Evolutionary conservation across 2,797 vertebrate genomes (phyloP), one percentile per base, ranked within the genome.

Genomic region (Platalea minor): DNA sequence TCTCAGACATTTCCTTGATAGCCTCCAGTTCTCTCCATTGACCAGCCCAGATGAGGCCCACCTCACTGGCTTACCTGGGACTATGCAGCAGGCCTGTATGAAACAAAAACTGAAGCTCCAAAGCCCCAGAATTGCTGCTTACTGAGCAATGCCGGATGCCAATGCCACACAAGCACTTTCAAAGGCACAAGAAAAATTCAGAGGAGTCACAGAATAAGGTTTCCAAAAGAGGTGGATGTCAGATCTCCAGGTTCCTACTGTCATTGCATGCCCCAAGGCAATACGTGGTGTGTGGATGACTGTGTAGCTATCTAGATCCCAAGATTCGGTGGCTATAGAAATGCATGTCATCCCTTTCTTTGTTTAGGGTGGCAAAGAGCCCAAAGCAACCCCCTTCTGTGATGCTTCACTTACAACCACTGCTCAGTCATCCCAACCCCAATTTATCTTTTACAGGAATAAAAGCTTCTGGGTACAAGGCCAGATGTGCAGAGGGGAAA

Each of bases 401-500:
- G 77, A 89, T 0, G 81, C 89, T 76, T 91, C 86, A 64, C 81
- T 94, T 70, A 33, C 59, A 93, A 60, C 81, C n/a, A 9, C 87
- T 70, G 68, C 87, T 92, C 92, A 74, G 33, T 65, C 91, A 95
- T 89, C 82, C 68, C 87, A 57, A 79, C 41, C n/a, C 91, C 65
- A 69, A 89, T 95, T 96, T 84, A 89, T 95, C 91, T 94, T 75
- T 46, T 33, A 54, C 31, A 88, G 76, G 89, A 95, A 72, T 91
- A 96, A 95, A 93, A 85, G 92, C 89, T 95, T 93, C 78, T 85
- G 94, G 82, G 39, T 93, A 56, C 78, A 93, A 74, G 89, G 75
- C 92, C 92, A 96, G 94, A 92, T 97, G 96, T 92, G 95, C 65
- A 91, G 61, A 85, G 54, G 73, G 91, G 68, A 85, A 95, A 78